Evolutionary conservation across 2,113 vertebrate species (phyloP), one percentile per base, ranked within the genome.

Genomic region (Phoxinus phoxinus): DNA sequence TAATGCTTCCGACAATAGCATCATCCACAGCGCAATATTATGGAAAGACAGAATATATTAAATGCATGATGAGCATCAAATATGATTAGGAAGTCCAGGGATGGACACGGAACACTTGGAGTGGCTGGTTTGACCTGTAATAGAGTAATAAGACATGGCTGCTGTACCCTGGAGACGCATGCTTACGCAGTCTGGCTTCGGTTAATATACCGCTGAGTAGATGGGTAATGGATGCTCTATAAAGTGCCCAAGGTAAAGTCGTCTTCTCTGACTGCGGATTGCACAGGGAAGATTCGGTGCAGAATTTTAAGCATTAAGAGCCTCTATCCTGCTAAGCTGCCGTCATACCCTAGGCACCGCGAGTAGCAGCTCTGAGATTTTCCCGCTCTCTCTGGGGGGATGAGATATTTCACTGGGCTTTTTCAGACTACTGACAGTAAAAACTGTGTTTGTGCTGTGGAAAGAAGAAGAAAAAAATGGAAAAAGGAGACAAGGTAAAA

Each of bases 161-260:
- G 83, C 74, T 37, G 53, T 80, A 46, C 86, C 86, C 71, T n/a
- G 35, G 79, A 65, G 67, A 85, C 2, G 59, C 69, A 56, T 61
- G 73, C 81, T 87, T 85, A 65, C 30, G 83, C 35, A 59, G 74
- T 80, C 65, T 80, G 84, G 58, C 86, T 89, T 58, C 53, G 83
- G 83, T 81, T 85, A 89, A 89, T 89, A 87, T 85, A 86, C 56
- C 25, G 73, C 79, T 71, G 67, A 85, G 73, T 74, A 85, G 58
- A 87, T 87, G 79, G 79, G 86, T 87, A 85, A 79, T 85, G 75
- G 77, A 69, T 46, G 84, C 63, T 84, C 32, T 82, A 58, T 41
- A 85, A 89, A 80, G n/a, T 79, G 83, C 67, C 80, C 53, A 32
- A 80, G 63, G 83, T 84, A 83, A 83, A 83, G 65, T 74, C 53